A percentile compares a stretch with the other conserved stretches of the same genome.
phyloP scores from a whole-genome alignment of 2,888 invertebrate genomes.

The Orthosia incerta region DNA sequence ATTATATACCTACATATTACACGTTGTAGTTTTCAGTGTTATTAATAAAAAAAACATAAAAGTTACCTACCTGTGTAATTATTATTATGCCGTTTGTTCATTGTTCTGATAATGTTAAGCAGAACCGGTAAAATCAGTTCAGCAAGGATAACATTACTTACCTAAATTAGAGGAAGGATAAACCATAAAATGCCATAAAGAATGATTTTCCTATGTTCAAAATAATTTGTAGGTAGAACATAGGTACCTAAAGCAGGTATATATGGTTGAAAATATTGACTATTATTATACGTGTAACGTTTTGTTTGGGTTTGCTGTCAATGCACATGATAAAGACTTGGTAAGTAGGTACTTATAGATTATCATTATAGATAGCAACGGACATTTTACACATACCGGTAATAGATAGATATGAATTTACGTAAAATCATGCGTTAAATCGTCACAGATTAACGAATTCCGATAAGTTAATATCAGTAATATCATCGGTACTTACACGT shows the following conservation, averaged over 20 bases:
- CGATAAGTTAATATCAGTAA: not conserved
- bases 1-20: not conserved
- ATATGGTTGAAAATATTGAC: constrained; percentile 8
- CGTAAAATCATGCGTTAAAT: constrained; percentile 13
- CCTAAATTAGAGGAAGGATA: constrained; percentile 29
- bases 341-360: constrained; percentile 18
- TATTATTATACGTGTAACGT: constrained; percentile 8
- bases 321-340: constrained; percentile 27
- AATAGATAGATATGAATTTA: constrained; percentile 14
- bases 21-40: constrained; percentile 29
- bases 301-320: constrained; percentile 11
- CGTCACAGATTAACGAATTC: constrained; percentile 15
- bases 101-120: constrained; percentile 11
- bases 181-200: constrained; percentile 7
- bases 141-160: constrained; percentile 1
- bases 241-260: not conserved
- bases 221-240: not conserved
- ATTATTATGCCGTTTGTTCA: constrained; percentile 9
- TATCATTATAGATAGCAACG: constrained; percentile 19
- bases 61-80: constrained; percentile 2
- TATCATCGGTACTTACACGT: not conserved
- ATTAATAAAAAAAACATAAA: constrained; percentile 33
- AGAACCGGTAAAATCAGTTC: constrained; percentile 25
- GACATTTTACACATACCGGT: constrained; percentile 12
- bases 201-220: constrained; percentile 34